Percentiles rank a stretch among this genome's conserved stretches.
These are phyloP conservation scores for Electrophaes corylata DNA, from an alignment of 2,888 invertebrate species.

Conservation along the genomic window DNA sequence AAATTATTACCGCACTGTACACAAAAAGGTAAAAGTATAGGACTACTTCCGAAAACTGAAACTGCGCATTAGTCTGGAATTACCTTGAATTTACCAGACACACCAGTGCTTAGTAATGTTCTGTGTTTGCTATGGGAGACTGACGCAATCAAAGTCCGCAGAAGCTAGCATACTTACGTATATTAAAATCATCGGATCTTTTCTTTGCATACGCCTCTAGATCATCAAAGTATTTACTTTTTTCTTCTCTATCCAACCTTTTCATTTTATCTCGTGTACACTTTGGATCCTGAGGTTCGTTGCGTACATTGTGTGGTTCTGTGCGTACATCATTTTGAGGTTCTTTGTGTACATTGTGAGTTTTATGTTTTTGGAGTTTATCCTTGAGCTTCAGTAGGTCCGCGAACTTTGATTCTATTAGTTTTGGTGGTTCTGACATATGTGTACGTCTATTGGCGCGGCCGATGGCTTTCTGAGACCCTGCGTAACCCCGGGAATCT, in stretches of 20 bases:
- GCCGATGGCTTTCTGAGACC: background rate
- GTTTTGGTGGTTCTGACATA: background rate
- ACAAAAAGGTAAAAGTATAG: too few species aligned
- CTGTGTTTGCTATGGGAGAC: too few species aligned
- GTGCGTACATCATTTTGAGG: background rate
- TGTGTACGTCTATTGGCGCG: slow-evolving; percentile 2
- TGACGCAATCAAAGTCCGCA: too few species aligned
- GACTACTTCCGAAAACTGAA: too few species aligned
- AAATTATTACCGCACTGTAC: too few species aligned
- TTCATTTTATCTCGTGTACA: background rate
- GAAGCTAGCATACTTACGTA: background rate
- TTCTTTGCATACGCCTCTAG: background rate
- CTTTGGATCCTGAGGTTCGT: background rate
- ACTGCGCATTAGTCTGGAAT: too few species aligned
- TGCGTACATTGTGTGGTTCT: too few species aligned
- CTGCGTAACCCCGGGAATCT: background rate
- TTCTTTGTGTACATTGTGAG: background rate
- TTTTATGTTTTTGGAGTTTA: background rate
- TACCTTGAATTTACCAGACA: too few species aligned
- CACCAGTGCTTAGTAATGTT: too few species aligned
- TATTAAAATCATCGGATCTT: background rate
- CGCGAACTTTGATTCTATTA: background rate
- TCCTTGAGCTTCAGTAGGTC: slow-evolving; percentile 4
- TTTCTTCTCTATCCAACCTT: background rate
- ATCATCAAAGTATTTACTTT: background rate